Evolutionary conservation across 1,140 invertebrate genomes (phyloP).

Genomic region (Ooceraea biroi): DNA sequence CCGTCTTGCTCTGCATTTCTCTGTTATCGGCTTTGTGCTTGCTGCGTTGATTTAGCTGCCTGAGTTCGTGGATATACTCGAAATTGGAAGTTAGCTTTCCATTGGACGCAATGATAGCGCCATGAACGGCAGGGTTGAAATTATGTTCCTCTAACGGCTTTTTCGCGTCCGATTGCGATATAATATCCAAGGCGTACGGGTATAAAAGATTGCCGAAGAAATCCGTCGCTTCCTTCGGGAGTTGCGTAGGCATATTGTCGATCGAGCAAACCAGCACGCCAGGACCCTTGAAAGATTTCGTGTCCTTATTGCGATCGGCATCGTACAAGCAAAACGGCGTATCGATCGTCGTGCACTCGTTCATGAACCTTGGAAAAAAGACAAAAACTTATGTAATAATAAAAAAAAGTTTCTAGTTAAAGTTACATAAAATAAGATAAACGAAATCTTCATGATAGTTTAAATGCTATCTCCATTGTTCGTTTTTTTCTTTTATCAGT

Average conservation of each 20-base stretch:
- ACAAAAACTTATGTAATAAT: slow-evolving; percentile 10
- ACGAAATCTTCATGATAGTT: neutral
- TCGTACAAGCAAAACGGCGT: slow-evolving; percentile 99
- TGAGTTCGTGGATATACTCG: slow-evolving; percentile 97
- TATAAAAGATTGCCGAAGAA: slow-evolving; percentile 97
- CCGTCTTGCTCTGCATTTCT: slow-evolving; percentile 72
- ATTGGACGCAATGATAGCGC: slow-evolving; percentile 98
- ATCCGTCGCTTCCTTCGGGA: slow-evolving; percentile 98
- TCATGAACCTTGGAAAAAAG: slow-evolving; percentile 92
- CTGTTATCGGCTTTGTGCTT: slow-evolving; percentile 83
- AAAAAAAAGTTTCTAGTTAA: neutral
- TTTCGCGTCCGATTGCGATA: slow-evolving; percentile 96
- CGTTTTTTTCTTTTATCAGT: too few species aligned
- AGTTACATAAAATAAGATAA: neutral
- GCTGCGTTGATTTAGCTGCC: slow-evolving; percentile 86
- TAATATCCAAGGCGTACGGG: slow-evolving; percentile 96
- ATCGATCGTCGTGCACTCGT: slow-evolving; percentile 99
- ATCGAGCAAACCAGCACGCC: slow-evolving; percentile 99
- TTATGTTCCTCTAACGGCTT: slow-evolving; percentile 93
- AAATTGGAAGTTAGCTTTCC: slow-evolving; percentile 96
- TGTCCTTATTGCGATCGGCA: slow-evolving; percentile 98
- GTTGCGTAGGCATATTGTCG: slow-evolving; percentile 99
- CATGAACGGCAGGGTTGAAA: slow-evolving; percentile 92
- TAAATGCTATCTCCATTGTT: too few species aligned
- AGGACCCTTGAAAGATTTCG: slow-evolving; percentile 97